Base-by-base conservation (phyloP, 2,113 vertebrate genomes). In the Antennarius striatus region DNA sequence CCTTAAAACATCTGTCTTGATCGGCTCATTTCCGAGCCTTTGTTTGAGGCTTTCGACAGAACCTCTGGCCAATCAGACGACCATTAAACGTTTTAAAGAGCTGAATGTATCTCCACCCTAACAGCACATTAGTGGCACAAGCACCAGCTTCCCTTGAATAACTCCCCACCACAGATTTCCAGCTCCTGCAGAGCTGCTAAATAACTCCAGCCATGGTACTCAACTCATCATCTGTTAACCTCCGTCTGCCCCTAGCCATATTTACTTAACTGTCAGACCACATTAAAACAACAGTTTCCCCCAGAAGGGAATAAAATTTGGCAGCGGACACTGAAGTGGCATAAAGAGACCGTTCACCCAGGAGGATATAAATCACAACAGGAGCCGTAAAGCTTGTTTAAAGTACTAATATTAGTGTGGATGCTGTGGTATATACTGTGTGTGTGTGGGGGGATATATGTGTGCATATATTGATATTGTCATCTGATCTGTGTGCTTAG, bases 341-440 rank as follows among this genome's bases (percentile, higher is more conserved):
- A 28, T 42, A 32, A 67, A 63, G 56, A 51, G 46, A 22, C 32
- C 5, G 3, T 45, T 53, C 22, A 65, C 61, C 36, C 30, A 4
- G 12, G 4, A 47, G n/a, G 11, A 4, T 10, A 29, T 67, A 67
- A 87, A 85, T 86, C 68, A 87, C 57, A n/a, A 79, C 80, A 75
- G 50, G 54, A 83, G 61, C 71, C 75, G 3, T 14, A 3, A 16
- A 63, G 42, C 14, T 73, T 47, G 57, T 84, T 81, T 86, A 78
- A 90, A 89, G 85, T 79, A 78, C 71, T 86, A 7, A 7, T 40
- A 7, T 10, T 40, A 40, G 5, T 40, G 22, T 22, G 22, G 22
- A 22, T 22, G 22, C 22, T 22, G 22, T 22, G 22, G 22, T 22
- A 22, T 22, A 22, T 22, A 22, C 22, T 22, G 22, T 22, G 22